Conservation (phyloP, 2,888 invertebrate genomes). For the Chrysomela aeneicollis region DNA sequence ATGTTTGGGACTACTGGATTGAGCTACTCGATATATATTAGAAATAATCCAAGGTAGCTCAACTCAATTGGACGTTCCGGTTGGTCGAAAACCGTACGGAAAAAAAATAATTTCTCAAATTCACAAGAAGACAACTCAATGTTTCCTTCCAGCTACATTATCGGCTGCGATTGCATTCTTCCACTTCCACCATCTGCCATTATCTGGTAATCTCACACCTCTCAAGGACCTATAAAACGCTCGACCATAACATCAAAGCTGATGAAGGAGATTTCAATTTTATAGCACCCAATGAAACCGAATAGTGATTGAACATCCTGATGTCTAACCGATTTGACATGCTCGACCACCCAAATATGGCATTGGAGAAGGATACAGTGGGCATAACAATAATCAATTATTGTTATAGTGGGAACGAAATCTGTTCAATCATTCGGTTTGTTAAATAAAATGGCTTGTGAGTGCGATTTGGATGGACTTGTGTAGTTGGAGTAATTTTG, state of each 20-base stretch:
- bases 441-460: too few relatives aligned
- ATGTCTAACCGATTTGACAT: background rate
- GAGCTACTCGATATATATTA: too few relatives aligned
- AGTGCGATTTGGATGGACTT: too few relatives aligned
- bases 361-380: background rate
- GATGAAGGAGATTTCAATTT: constrained; percentile 11
- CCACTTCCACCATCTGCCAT: background rate
- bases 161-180: background rate
- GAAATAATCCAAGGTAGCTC: too few relatives aligned
- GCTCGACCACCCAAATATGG: constrained; percentile 14
- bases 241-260: constrained; percentile 1
- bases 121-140: too few relatives aligned
- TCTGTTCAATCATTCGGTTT: background rate
- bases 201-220: background rate
- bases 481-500: too few relatives aligned
- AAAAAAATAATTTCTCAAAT: too few relatives aligned
- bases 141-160: background rate
- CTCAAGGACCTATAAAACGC: constrained; percentile 4
- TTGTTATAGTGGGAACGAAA: background rate
- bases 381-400: background rate
- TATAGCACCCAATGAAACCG: background rate
- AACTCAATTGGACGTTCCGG: too few relatives aligned
- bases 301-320: background rate
- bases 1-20: too few relatives aligned
- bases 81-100: too few relatives aligned